Evolutionary conservation across 2,888 invertebrate species (phyloP), one percentile per base, ranked within the genome.

Genomic region (Phalera bucephala): DNA sequence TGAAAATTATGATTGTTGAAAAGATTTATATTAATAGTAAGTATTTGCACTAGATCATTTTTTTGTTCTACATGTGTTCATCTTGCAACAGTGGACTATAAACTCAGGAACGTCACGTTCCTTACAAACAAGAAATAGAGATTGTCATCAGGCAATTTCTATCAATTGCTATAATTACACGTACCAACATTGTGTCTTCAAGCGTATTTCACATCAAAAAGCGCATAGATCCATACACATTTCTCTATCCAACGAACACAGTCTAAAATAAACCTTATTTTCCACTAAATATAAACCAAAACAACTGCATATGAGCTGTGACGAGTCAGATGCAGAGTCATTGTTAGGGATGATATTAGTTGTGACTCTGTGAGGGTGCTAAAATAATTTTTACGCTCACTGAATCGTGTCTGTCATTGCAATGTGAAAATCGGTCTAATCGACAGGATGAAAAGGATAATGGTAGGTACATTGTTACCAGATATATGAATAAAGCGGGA

Each of bases 261-360:
- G 30, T 21, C 38, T 2, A 45, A 41, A 4, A 9, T 33, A 10
- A 36, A 31, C 36, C 34, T 25, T 39, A 41, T 22, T 1, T 0
- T 2, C 1, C 0, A 14, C 0, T n/a, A 3, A 23, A 43, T 47
- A 54, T 33, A 40, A 28, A 3, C 36, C 7, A 40, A 4, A n/a
- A 13, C n/a, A 4, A 33, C 12, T 9, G 4, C 14, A 26, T 7
- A 27, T 33, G 13, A 23, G 11, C 6, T 10, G 17, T 26, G 26
- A 45, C 31, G 36, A 52, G 55, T 44, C 37, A 48, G 55, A 48
- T 52, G 60, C 67, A 64, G 38, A 54, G 64, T 72, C 72, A 73
- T 60, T 58, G 70, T 58, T 64, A 51, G 45, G 62, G 53, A 59
- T 51, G 58, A 52, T 53, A 56, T 59, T 54, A 49, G 45, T 58